Evolutionary conservation across 1,140 invertebrate species (phyloP).

Genomic region (Bombus picipes): DNA sequence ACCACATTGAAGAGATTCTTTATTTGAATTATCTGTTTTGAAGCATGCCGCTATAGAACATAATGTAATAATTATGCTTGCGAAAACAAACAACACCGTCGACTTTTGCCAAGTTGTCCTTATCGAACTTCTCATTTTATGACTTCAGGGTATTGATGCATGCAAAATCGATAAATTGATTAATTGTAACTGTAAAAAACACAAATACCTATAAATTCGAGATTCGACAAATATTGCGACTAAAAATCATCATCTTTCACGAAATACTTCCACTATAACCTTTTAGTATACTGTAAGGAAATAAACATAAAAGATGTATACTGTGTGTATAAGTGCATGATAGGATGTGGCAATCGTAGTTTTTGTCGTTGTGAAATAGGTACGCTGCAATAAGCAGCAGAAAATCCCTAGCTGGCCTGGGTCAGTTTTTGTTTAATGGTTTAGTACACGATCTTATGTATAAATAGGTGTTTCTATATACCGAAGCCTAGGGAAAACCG

Average conservation of each 20-base stretch:
- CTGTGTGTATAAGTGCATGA: background rate
- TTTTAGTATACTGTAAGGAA: background rate
- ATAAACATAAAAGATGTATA: background rate
- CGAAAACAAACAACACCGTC: background rate
- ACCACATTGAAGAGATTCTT: conserved; percentile 11
- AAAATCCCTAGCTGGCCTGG: background rate
- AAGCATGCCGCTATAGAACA: background rate
- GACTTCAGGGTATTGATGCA: background rate
- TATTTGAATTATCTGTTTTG: background rate
- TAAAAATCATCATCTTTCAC: background rate
- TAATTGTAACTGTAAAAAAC: background rate
- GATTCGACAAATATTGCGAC: background rate
- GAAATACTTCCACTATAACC: too few relatives aligned
- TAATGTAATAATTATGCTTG: background rate
- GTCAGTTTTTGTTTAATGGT: background rate
- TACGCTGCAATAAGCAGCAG: background rate
- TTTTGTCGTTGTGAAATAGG: background rate
- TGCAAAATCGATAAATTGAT: background rate
- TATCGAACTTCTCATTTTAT: background rate
- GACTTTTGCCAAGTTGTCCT: background rate
- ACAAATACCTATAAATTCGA: background rate
- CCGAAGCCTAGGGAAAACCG: too few relatives aligned
- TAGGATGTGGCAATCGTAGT: background rate
- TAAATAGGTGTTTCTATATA: too few relatives aligned
- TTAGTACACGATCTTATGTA: too few relatives aligned